phyloP scores from a whole-genome alignment of 2,888 invertebrate species.

The Eudasyphora cyanicolor region DNA sequence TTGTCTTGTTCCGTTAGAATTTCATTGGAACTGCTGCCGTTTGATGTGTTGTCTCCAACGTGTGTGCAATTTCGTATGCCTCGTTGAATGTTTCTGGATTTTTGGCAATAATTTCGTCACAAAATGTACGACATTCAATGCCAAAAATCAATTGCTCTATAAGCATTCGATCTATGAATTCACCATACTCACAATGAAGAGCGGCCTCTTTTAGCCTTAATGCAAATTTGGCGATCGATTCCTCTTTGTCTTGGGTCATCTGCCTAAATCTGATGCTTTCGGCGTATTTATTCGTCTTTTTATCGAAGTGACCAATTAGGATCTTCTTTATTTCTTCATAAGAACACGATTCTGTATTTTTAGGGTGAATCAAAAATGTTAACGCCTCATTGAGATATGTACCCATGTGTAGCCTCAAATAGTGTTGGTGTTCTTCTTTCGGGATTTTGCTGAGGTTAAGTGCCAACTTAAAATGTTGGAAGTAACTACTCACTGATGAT shows the following conservation, averaged over 20 bases:
- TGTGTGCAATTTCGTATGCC: slow-evolving; percentile 38
- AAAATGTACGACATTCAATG: slow-evolving; percentile 46
- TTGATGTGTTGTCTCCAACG: slow-evolving; percentile 16
- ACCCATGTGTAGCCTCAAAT: slow-evolving; percentile 21
- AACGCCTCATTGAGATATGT: slow-evolving; percentile 1
- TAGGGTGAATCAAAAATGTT: slow-evolving; percentile 12
- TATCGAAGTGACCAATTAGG: slow-evolving; percentile 24
- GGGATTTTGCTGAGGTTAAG: background rate
- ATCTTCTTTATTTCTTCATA: slow-evolving; percentile 16
- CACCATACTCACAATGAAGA: slow-evolving; percentile 56
- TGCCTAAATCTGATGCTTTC: slow-evolving; percentile 42
- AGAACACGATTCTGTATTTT: background rate
- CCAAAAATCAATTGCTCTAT: slow-evolving; percentile 62
- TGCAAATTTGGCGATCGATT: slow-evolving; percentile 19
- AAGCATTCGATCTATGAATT: slow-evolving; percentile 59
- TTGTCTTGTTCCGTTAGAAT: slow-evolving; percentile 4
- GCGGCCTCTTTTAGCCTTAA: slow-evolving; percentile 53
- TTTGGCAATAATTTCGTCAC: slow-evolving; percentile 60
- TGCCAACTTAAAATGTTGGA: slow-evolving; percentile 19
- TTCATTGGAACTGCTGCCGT: background rate
- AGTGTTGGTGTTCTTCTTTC: background rate
- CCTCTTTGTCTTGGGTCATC: slow-evolving; percentile 5
- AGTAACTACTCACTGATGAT: background rate
- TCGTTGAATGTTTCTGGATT: slow-evolving; percentile 41
- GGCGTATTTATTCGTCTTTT: slow-evolving; percentile 26